Evolutionary conservation across 2,797 vertebrate genomes (phyloP).

Genomic region (Chelidonichthys spinosus): DNA sequence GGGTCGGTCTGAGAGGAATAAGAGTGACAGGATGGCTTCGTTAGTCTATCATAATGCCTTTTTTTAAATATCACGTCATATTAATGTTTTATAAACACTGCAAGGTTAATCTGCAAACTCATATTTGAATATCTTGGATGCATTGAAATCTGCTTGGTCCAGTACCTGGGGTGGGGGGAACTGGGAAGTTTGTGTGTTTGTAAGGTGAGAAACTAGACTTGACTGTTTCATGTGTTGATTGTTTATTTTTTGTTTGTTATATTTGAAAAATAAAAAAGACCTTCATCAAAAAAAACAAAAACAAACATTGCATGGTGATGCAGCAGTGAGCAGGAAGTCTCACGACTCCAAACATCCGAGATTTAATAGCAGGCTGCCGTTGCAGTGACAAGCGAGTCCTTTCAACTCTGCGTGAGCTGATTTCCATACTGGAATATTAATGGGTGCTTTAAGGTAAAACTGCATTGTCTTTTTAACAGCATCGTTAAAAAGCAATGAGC

Average conservation of each 20-base stretch:
- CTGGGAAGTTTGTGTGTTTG: too few species aligned
- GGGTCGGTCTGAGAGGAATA: slow-evolving; percentile 83
- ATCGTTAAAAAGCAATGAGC: not conserved
- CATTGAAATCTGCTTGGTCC: too few species aligned
- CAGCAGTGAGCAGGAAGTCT: not conserved
- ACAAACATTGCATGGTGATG: not conserved
- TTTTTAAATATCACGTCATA: slow-evolving; percentile 2
- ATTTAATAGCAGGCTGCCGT: slow-evolving; percentile 7
- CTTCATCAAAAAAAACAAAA: too few species aligned
- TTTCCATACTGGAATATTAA: not conserved
- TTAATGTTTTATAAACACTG: too few species aligned
- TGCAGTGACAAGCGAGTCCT: not conserved
- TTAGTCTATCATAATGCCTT: not conserved
- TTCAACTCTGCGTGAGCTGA: not conserved
- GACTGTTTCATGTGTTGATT: too few species aligned
- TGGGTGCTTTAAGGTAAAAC: not conserved
- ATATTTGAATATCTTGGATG: too few species aligned
- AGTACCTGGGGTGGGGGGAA: too few species aligned
- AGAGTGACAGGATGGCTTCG: not conserved
- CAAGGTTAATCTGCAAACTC: too few species aligned
- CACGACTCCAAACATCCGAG: not conserved
- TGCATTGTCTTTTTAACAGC: not conserved
- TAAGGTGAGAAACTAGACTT: too few species aligned
- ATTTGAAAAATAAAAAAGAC: too few species aligned
- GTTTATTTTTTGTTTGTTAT: too few species aligned